These are phyloP conservation scores for Clarias magur DNA, from an alignment of 2,113 vertebrate species.

Conservation along the genomic window DNA sequence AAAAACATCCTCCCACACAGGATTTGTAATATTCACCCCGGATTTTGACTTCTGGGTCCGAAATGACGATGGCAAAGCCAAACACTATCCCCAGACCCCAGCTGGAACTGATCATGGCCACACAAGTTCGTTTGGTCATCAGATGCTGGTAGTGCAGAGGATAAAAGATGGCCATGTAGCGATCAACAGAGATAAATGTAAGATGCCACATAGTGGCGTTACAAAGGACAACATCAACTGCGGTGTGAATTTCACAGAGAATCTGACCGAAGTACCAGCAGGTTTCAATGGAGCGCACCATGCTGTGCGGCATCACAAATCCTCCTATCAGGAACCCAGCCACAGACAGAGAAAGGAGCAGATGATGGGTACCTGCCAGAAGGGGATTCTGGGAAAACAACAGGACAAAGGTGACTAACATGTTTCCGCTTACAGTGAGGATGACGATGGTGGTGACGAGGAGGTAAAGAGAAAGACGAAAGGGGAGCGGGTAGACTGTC, in stretches of 20 bases:
- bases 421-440: slow-evolving; percentile 76
- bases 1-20: slow-evolving; percentile 70
- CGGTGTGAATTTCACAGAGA: slow-evolving; percentile 80
- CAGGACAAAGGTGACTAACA: slow-evolving; percentile 78
- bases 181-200: slow-evolving; percentile 79
- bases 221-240: slow-evolving; percentile 76
- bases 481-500: slow-evolving; percentile 64
- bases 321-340: slow-evolving; percentile 77
- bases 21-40: slow-evolving; percentile 61
- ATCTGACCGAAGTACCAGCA: slow-evolving; percentile 81
- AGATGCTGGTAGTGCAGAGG: slow-evolving; percentile 46
- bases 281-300: slow-evolving; percentile 78
- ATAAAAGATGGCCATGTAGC: slow-evolving; percentile 66
- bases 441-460: slow-evolving; percentile 72
- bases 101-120: slow-evolving; percentile 41
- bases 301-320: slow-evolving; percentile 81
- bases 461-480: slow-evolving; percentile 70
- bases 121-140: slow-evolving; percentile 21
- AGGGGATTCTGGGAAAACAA: slow-evolving; percentile 75
- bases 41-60: slow-evolving; percentile 70
- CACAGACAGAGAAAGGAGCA: slow-evolving; percentile 78
- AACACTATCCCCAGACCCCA: slow-evolving; percentile 76
- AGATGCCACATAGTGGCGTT: slow-evolving; percentile 80
- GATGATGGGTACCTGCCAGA: slow-evolving; percentile 75
- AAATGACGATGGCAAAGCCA: slow-evolving; percentile 77